Evolutionary conservation across 2,113 vertebrate genomes (phyloP), one percentile per base, ranked within the genome.

Genomic region (Larimichthys polyactis): DNA sequence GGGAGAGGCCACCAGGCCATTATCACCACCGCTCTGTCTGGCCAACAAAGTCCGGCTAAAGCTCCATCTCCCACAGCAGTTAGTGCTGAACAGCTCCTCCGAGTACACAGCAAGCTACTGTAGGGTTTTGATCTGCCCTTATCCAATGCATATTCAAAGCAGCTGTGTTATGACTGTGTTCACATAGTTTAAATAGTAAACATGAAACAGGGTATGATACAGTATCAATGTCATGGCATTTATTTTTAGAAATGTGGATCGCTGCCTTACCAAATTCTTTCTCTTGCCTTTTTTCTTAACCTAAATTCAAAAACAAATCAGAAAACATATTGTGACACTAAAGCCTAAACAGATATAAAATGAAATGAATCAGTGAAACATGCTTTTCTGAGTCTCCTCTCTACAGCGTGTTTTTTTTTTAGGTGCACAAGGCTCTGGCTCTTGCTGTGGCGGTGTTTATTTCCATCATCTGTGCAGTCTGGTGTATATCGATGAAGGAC

Each of bases 1-100:
- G 66, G 79, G 84, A 86, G 90, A 94, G 91, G 88, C 84, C 83
- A 82, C 82, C 83, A 70, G 78, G 89, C 79, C 88, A 89, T 92
- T 87, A 89, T 89, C 90, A 84, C 75, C 81, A 75, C 71, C 5
- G 32, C 71, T 89, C 81, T 29, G 64, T 84, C 84, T 86, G 86
- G 72, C 79, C 79, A 85, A 76, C 87, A 83, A 71, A 88, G 84
- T 83, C 77, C 77, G 24, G 57, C 67, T 75, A 79, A 87, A 87
- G 73, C 89, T 81, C 75, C 59, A 32, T 75, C 75, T 82, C 76
- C 66, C 71, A 22, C 59, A 75, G 85, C 79, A 76, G 70, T 49
- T 59, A 89, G 82, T 57, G 64, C 63, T 81, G 71, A 87, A 83
- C 68, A 72, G 64, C 77, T 81, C 79, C 63, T 68, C 8, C 0